Base-by-base conservation (phyloP, 2,888 invertebrate species). In the Microctonus hyperodae region DNA sequence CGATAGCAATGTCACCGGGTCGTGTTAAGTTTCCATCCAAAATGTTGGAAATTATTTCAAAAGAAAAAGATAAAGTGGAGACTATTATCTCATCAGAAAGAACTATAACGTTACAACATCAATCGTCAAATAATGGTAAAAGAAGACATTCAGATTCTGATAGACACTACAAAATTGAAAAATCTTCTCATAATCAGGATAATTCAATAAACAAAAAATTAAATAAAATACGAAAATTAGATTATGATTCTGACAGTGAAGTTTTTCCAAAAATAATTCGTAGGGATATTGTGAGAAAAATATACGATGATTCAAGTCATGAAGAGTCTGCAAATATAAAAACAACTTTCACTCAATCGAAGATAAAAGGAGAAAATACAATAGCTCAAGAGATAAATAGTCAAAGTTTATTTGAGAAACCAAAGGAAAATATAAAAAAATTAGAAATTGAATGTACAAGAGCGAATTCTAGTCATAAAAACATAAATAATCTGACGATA, bases 1-100 rank as follows among this genome's bases (percentile, higher is more conserved):
- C 77, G 13, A 82, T 84, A 77, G 83, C 80, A 0, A 82, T 77
- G 50, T 79, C 81, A 62, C 62, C 79, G 1, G 78, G 78, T 16
- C 74, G 77, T 35, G 76, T 77, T 51, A 80, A 77, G 33, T 66
- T 80, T 6, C 74, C 76, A 7, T 61, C 79, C 0, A 68, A 69
- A n/a, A 62, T 73, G 25, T 62, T 73, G 33, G 65, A 72, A 35
- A 62, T 65, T 1, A 66, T 71, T 2, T 53, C 65, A n/a, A 57
- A 58, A 4, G 48, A 59, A 16, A 23, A 20, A 1, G 61, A 68
- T 13, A 53, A 28, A 20, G 57, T 16, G 1, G 35, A 51, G 13
- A 23, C 40, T 9, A 23, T 50, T 0, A 64, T 20, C 7, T 53
- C 61, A 7, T 51, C 56, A 16, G 35, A 50, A 28, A 62, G 35